These are phyloP conservation scores for Leptatherina wallacei DNA, from an alignment of 2,797 vertebrate species.

Conservation along the genomic window DNA sequence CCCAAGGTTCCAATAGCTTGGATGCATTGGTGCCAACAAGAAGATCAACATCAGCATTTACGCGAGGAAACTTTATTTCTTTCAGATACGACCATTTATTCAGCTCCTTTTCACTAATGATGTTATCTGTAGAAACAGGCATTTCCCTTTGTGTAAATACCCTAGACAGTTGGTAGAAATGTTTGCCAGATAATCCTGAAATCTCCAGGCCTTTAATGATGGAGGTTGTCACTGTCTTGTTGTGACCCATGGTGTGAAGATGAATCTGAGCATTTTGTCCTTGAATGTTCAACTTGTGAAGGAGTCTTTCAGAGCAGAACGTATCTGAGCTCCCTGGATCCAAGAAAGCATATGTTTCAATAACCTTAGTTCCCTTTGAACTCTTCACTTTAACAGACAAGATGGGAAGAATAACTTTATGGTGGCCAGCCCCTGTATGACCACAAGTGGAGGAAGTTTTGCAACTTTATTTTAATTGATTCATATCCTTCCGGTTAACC, in stretches of 20 bases:
- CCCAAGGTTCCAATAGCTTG: slow-evolving; percentile 8
- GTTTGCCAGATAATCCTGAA: background rate
- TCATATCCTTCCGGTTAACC: too few species aligned
- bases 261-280: background rate
- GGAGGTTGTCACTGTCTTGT: too few species aligned
- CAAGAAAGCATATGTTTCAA: background rate
- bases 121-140: background rate
- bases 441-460: background rate
- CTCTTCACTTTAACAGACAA: background rate
- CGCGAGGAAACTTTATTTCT: background rate
- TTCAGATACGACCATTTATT: background rate
- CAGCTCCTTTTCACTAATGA: background rate
- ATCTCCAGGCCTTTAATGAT: background rate
- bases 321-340: background rate
- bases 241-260: too few species aligned
- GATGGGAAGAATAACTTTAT: background rate
- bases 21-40: background rate
- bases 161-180: background rate
- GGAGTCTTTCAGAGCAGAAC: background rate
- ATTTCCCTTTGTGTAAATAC: background rate
- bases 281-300: background rate
- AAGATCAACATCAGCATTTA: background rate
- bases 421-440: slow-evolving; percentile 1
- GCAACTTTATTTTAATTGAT: background rate
- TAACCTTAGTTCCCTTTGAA: background rate